Evolutionary conservation across 2,888 invertebrate species (phyloP), one percentile per base, ranked within the genome.

Genomic region (Hoplodrina blanda): DNA sequence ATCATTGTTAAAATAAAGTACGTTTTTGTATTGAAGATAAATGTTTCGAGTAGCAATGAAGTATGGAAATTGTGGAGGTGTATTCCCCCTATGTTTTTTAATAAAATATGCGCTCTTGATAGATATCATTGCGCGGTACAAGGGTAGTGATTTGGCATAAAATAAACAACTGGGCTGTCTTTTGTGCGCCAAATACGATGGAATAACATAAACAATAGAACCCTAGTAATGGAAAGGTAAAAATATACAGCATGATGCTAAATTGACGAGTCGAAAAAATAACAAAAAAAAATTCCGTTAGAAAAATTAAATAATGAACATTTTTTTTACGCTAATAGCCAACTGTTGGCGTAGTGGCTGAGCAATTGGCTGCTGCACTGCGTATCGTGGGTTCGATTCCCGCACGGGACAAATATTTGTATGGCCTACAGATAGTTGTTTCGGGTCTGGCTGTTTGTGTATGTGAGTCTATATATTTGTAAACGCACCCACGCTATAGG

Each of bases 131-230:
- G 92, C 88, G 83, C 68, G 54, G 68, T 76, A 81, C 83, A 77
- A 85, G 93, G 92, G 93, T 90, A 93, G 94, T 95, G 96, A 95
- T 95, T 95, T 94, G 91, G 94, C 95, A 91, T 87, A 94, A 94
- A 93, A 91, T 94, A 94, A 96, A 95, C 95, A 95, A 91, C 87
- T 87, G 90, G 84, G 86, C 86, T 86, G 92, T 89, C 94, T 92
- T 92, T 94, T 94, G 92, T 94, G 85, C 81, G 88, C 88, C 90
- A 91, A 94, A 95, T 93, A 90, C 93, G 90, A 85, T 91, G 91
- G 88, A 95, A 94, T 93, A 95, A 95, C 90, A 95, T 93, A 94
- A 95, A 95, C 95, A 95, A 94, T 88, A 74, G 85, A 83, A 88
- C 92, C 92, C 91, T 57, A 67, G 61, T 76, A 68, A 77, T 89